These are phyloP conservation scores for Halcyon senegalensis DNA, from an alignment of 2,113 vertebrate genomes.

Conservation along the genomic window DNA sequence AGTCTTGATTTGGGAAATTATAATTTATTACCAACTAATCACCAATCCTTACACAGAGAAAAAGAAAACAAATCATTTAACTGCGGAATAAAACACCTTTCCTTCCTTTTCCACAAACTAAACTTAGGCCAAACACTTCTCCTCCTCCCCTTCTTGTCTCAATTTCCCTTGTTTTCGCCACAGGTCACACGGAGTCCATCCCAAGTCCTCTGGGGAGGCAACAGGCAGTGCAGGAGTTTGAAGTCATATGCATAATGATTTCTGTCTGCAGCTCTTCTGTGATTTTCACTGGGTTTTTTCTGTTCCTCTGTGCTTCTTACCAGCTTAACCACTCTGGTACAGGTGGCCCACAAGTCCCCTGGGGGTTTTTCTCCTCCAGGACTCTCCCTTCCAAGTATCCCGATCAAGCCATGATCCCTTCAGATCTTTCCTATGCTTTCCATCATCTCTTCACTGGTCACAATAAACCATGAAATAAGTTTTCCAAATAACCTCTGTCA, in stretches of 20 bases:
- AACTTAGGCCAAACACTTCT: neutral
- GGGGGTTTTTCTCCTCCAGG: too few species aligned
- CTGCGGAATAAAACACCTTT: neutral
- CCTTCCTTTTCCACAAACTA: neutral
- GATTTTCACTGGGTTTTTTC: neutral
- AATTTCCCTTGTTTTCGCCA: neutral
- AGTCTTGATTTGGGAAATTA: neutral
- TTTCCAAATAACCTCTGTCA: neutral
- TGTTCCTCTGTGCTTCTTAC: neutral
- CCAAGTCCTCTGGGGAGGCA: neutral
- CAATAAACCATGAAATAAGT: neutral
- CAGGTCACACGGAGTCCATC: rapidly evolving
- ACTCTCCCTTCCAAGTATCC: neutral
- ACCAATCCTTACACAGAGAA: neutral
- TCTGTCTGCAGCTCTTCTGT: neutral
- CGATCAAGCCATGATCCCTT: neutral
- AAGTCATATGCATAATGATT: rapidly evolving
- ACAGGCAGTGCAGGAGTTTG: neutral
- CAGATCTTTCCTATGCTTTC: neutral
- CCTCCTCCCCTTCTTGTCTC: neutral
- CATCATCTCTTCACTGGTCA: neutral
- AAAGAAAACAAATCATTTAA: neutral
- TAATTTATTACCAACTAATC: neutral
- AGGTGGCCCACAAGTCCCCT: neutral
- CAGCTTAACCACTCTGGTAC: neutral